Base-by-base conservation (phyloP, 2,888 invertebrate species). In the Noctua comes region DNA sequence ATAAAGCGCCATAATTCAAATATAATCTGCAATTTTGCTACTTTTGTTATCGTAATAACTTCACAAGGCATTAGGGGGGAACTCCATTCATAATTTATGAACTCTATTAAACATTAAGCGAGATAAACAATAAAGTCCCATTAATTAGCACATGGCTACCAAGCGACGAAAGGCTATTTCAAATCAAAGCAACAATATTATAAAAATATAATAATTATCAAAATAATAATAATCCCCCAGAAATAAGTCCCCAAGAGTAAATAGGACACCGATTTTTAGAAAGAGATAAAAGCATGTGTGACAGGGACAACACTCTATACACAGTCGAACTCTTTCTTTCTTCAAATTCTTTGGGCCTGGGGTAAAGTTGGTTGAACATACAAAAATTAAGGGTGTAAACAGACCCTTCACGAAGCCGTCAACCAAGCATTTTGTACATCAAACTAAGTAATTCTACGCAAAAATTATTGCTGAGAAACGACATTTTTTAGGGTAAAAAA, bases 101-200 rank as follows among this genome's bases (percentile, higher is more conserved):
- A 76, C 31, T 31, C 24, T 13, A n/a, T 43, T 65, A 76, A 57
- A 40, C 3, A 46, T 24, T 31, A 21, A 51, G 11, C 48, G 48
- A 43, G 66, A 65, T 78, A 40, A 43, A 16, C n/a, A 68, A 65
- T 48, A 48, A 79, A 70, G 11, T 40, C 36, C 21, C 66, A 78
- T 43, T 69, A 18, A 77, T 40, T 21, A 18, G 43, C 18, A 18
- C 51, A 40, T 36, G 13, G 7, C 4, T 62, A 59, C 43, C 18
- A 13, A 36, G 13, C 40, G 31, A 11, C 21, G 31, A 16, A 64
- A 65, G 36, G 27, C 1, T 8, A 51, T 3, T 27, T 40, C 13
- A 62, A 24, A 43, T 43, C n/a, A 40, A 73, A 62, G 7, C 46
- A 24, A 24, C 46, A 24, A 24, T 0, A 48, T 21, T 11, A 0